These are phyloP conservation scores for Mellilla xanthometata DNA, from an alignment of 2,888 invertebrate species.

Conservation along the genomic window DNA sequence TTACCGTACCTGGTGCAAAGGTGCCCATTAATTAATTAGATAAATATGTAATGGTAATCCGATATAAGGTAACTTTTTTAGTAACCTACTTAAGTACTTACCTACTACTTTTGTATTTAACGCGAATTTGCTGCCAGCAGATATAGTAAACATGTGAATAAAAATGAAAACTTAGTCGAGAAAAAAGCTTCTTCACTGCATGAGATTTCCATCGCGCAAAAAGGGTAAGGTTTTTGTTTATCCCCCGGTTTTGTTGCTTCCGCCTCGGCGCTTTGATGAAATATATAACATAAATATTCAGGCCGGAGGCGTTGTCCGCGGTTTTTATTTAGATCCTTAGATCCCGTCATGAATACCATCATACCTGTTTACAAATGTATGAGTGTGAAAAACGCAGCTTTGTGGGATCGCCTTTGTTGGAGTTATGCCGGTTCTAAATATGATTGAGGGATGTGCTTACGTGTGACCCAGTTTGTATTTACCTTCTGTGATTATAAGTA, in stretches of 20 bases:
- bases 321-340: constrained; percentile 45
- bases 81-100: too few species aligned
- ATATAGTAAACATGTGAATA: too few species aligned
- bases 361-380: constrained; percentile 46
- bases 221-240: constrained; percentile 58
- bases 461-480: constrained; percentile 12
- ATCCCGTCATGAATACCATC: constrained; percentile 42
- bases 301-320: constrained; percentile 38
- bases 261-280: constrained; percentile 54
- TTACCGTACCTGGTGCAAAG: too few species aligned
- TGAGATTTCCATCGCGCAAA: constrained; percentile 13
- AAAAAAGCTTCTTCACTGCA: constrained; percentile 6
- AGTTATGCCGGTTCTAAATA: constrained; percentile 5
- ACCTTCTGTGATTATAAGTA: too few species aligned
- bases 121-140: too few species aligned
- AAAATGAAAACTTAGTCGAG: neutral
- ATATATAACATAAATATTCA: constrained; percentile 37
- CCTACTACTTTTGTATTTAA: too few species aligned
- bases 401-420: constrained; percentile 23
- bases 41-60: too few species aligned
- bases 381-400: constrained; percentile 36
- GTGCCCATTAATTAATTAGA: too few species aligned
- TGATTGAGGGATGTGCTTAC: constrained; percentile 9
- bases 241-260: constrained; percentile 55
- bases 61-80: too few species aligned